Base-by-base conservation (phyloP, 1,140 invertebrate species). In the Sycophila sp. region DNA sequence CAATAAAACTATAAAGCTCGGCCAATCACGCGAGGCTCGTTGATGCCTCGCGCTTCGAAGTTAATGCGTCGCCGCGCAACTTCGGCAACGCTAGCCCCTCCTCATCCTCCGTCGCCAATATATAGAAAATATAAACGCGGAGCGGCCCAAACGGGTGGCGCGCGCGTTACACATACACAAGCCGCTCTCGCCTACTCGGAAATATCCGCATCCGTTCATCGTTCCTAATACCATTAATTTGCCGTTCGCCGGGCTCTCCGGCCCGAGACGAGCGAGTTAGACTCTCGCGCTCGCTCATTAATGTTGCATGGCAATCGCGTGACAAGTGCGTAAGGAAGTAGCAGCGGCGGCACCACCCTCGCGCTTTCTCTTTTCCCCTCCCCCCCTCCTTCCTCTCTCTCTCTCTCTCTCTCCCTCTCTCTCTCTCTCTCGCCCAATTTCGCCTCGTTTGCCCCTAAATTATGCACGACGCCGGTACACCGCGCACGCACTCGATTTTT, bases 191-290 rank as follows among this genome's bases (percentile, higher is more conserved):
- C n/a, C n/a, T n/a, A n/a, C n/a, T n/a, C n/a, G n/a, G 71, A 73
- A 72, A 69, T 73, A 75, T 75, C 69, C 71, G 69, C 66, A 73
- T 58, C 24, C 40, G 68, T 75, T 73, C 72, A 69, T 75, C 62
- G 63, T 59, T 22, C 58, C 58, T 71, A 76, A 76, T 76, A 76
- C 56, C 69, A 75, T 75, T 75, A 71, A 76, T 76, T 75, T 76
- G 42, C 24, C n/a, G n/a, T n/a, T n/a, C n/a, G n/a, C n/a, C n/a
- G n/a, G n/a, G 42, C 42, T 6, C 42, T 17, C 42, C 15, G 42
- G n/a, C 42, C 24, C 24, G n/a, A n/a, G n/a, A n/a, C n/a, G 53
- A 56, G 32, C 32, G 53, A 22, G 53, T 34, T 26, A 55, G 53
- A 30, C n/a, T n/a, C n/a, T n/a, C n/a, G n/a, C n/a, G n/a, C n/a